These are phyloP conservation scores for Apodemia mormo DNA, from an alignment of 2,888 invertebrate genomes.

Conservation along the genomic window DNA sequence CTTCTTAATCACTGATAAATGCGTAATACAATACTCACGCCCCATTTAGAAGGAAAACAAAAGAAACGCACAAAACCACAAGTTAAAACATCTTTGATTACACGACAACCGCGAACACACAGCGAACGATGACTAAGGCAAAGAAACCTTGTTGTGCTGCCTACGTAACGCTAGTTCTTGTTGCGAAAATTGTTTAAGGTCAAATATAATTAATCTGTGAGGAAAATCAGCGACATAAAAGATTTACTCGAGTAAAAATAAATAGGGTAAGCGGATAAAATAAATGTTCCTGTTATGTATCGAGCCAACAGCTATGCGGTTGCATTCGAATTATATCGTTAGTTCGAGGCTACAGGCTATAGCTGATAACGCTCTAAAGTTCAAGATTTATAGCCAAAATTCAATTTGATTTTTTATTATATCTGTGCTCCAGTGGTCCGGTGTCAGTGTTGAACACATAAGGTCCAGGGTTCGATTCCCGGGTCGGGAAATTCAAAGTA, in stretches of 20 bases:
- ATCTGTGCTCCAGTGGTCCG: too few species aligned
- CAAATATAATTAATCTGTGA: conserved; percentile 16
- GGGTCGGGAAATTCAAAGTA: too few species aligned
- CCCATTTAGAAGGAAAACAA: conserved; percentile 20
- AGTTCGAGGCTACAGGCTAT: neutral
- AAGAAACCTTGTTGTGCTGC: conserved; percentile 7
- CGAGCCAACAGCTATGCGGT: neutral
- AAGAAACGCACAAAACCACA: conserved; percentile 4
- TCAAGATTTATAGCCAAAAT: too few species aligned
- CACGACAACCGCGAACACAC: conserved; percentile 5
- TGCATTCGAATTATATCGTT: neutral
- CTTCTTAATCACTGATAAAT: neutral
- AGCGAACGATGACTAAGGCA: conserved; percentile 1
- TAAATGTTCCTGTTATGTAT: neutral
- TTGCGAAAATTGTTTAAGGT: conserved; percentile 12
- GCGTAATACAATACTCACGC: conserved; percentile 19
- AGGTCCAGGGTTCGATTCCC: too few species aligned
- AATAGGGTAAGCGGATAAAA: neutral
- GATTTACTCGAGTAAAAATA: neutral
- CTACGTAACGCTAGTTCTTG: conserved; percentile 12
- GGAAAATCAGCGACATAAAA: neutral
- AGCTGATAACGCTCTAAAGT: neutral
- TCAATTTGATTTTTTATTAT: too few species aligned
- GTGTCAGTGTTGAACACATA: too few species aligned
- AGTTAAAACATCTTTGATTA: conserved; percentile 14